Percentiles rank a stretch among this genome's conserved stretches.
phyloP scores from a whole-genome alignment of 2,113 vertebrate species.

The Rutilus rutilus region DNA sequence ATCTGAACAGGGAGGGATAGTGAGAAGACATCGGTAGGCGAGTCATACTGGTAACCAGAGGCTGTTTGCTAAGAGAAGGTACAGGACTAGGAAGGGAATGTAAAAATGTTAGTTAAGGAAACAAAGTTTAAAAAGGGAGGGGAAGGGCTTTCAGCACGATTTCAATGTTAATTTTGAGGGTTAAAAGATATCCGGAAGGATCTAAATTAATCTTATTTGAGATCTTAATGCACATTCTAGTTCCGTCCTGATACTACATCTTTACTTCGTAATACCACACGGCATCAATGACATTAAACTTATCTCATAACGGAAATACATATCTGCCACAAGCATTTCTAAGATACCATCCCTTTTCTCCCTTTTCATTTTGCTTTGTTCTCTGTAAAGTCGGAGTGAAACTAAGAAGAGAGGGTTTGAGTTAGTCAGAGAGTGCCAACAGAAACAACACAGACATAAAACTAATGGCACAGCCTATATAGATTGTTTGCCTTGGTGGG shows the following conservation, averaged over 20 bases:
- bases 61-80: background rate
- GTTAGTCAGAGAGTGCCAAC: conserved; percentile 55
- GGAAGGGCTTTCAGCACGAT: background rate
- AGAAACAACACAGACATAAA: conserved; percentile 58
- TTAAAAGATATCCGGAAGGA: background rate
- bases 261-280: background rate
- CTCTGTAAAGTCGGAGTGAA: conserved; percentile 48
- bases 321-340: conserved; percentile 4
- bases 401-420: conserved; percentile 37
- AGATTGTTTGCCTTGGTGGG: conserved; percentile 67
- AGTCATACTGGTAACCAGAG: background rate
- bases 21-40: background rate
- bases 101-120: conserved; percentile 34
- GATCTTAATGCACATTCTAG: background rate
- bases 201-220: background rate
- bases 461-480: conserved; percentile 45
- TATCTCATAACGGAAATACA: background rate
- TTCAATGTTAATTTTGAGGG: background rate
- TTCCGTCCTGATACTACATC: background rate
- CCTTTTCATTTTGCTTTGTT: conserved; percentile 38
- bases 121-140: conserved; percentile 15
- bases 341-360: conserved; percentile 35
- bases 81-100: conserved; percentile 27
- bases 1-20: background rate
- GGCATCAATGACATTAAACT: background rate